phyloP scores from a whole-genome alignment of 2,888 invertebrate species.

The Apoda limacodes region DNA sequence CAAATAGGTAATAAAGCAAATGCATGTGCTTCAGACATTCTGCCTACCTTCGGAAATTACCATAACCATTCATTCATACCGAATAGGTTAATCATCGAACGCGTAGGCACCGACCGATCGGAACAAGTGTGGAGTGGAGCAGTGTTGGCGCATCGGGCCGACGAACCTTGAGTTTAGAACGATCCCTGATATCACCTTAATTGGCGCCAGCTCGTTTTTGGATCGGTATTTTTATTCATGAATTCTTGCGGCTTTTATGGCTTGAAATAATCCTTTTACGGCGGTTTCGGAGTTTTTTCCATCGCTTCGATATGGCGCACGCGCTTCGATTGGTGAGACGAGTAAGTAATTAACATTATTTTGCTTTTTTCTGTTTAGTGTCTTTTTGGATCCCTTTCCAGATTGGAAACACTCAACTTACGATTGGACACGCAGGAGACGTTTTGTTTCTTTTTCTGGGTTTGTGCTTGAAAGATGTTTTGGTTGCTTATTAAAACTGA shows the following conservation, averaged over 20 bases:
- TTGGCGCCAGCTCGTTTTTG: constrained; percentile 46
- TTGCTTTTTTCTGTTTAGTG: no score
- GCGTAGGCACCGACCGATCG: constrained; percentile 21
- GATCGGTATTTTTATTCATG: constrained; percentile 54
- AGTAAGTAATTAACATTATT: constrained; percentile 49
- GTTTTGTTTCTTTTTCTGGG: no score
- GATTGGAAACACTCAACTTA: no score
- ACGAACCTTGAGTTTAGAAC: constrained; percentile 34
- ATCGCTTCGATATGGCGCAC: constrained; percentile 35
- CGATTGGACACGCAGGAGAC: no score
- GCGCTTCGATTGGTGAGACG: constrained; percentile 19
- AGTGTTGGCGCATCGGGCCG: constrained; percentile 28
- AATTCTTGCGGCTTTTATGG: constrained; percentile 38
- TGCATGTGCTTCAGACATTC: no score
- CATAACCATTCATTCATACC: constrained; percentile 27
- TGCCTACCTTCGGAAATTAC: constrained; percentile 26
- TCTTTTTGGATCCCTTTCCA: no score
- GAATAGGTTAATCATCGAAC: constrained; percentile 25
- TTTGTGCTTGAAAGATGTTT: no score
- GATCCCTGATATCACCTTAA: constrained; percentile 39
- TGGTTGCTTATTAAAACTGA: no score
- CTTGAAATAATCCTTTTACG: constrained; percentile 35
- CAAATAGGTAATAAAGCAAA: no score
- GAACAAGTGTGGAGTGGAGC: constrained; percentile 4
- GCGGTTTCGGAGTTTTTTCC: constrained; percentile 27